Evolutionary conservation across 2,113 vertebrate species (phyloP).

Genomic region (Falcunculus frontatus): DNA sequence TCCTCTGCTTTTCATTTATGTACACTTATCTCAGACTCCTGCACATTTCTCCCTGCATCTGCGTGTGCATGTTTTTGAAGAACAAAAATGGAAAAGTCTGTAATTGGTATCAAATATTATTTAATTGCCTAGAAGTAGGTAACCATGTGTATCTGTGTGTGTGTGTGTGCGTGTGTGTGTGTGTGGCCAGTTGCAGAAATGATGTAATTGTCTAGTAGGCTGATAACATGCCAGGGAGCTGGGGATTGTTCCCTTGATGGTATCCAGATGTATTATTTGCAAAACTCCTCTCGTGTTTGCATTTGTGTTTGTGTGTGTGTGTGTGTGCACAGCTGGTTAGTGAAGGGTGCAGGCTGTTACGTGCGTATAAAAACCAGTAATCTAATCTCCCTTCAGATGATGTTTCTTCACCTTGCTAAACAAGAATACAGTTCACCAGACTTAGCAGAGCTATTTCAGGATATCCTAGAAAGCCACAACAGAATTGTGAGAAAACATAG

Average conservation of each 20-base stretch:
- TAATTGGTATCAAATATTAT: background rate
- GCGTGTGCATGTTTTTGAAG: background rate
- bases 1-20: constrained; percentile 58
- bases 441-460: background rate
- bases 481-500: background rate
- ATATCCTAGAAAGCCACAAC: background rate
- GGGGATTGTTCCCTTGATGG: background rate
- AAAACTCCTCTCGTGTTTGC: background rate
- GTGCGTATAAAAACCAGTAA: background rate
- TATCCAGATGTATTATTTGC: background rate
- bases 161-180: background rate
- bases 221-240: background rate
- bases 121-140: background rate
- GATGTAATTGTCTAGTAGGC: background rate
- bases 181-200: background rate
- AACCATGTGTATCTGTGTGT: background rate
- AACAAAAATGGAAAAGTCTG: background rate
- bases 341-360: background rate
- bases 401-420: background rate
- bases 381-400: background rate
- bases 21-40: background rate
- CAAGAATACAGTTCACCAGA: background rate
- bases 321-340: background rate
- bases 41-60: background rate
- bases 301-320: background rate